phyloP scores from a whole-genome alignment of 2,113 vertebrate species.

The rat (Rattus norvegicus) region GRCr8 NC_086029.1:71625001-71625500 shows the following conservation, averaged over 20 bases:
- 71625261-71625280: not conserved
- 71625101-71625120: not conserved
- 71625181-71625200: not conserved
- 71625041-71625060: not conserved
- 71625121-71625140: not conserved
- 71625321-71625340: slow-evolving; percentile 3
- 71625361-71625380: not conserved
- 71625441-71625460: not conserved
- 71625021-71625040: not conserved
- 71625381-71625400: not conserved
- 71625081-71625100: not conserved
- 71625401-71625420: not conserved
- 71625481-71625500: not conserved
- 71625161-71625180: not conserved
- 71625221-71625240: not conserved
- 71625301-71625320: not conserved
- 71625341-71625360: not conserved
- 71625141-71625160: not conserved
- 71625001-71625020: not conserved
- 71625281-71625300: not conserved
- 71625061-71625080: not conserved
- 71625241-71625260: not conserved
- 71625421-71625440: not conserved
- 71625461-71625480: not conserved
- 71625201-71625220: not conserved